phyloP scores from a whole-genome alignment of 35 echinoderm and acorn worm genomes.

The Lytechinus variegatus region DNA sequence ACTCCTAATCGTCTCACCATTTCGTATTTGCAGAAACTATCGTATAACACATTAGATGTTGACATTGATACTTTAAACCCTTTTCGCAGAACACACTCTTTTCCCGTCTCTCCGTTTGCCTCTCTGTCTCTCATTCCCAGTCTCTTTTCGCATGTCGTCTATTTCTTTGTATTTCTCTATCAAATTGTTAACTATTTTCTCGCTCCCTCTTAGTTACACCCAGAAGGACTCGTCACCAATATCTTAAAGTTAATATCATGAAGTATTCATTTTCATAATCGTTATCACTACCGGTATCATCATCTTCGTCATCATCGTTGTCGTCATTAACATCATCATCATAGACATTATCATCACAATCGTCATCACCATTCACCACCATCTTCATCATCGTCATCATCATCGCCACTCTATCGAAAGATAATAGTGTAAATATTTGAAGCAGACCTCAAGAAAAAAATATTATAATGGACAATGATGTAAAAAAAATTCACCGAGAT shows the following conservation, averaged over 20 bases:
- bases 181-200: neutral
- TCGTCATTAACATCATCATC: no score
- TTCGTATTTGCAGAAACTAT: slow-evolving; percentile 46
- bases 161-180: neutral
- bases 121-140: neutral
- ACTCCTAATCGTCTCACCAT: slow-evolving; percentile 18
- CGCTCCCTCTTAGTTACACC: neutral
- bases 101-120: neutral
- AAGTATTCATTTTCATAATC: no score
- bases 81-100: slow-evolving; percentile 20
- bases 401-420: no score
- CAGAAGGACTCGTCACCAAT: neutral
- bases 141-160: neutral
- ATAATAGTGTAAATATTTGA: no score
- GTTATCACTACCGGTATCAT: no score
- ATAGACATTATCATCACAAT: no score
- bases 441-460: no score
- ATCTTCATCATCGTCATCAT: no score
- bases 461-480: no score
- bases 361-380: no score
- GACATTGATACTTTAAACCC: slow-evolving; percentile 54
- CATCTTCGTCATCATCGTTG: no score
- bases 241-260: neutral
- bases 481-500: no score
- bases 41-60: slow-evolving; percentile 55